Evolutionary conservation across 2,113 vertebrate genomes (phyloP).

Genomic region (Clupea harengus): DNA sequence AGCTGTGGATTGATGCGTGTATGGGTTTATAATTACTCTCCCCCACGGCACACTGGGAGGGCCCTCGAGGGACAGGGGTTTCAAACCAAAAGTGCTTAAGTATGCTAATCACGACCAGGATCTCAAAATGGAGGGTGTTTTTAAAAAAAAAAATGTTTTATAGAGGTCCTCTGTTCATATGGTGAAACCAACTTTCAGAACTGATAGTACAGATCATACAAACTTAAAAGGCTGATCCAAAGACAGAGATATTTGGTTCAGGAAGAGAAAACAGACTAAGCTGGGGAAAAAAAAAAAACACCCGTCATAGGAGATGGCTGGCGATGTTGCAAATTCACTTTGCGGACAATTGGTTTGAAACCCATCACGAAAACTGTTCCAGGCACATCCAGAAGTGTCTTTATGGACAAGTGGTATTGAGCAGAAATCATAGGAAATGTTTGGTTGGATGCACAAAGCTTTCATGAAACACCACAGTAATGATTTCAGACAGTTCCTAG

Average conservation of each 20-base stretch:
- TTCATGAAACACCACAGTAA: constrained; percentile 42
- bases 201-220: neutral
- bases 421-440: constrained; percentile 41
- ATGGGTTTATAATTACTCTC: constrained; percentile 7
- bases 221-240: neutral
- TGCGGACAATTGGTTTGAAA: constrained; percentile 13
- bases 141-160: too few relatives aligned
- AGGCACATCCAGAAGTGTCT: constrained; percentile 19
- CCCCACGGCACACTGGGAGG: neutral
- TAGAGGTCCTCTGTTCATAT: neutral
- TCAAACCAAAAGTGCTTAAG: constrained; percentile 19
- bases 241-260: neutral
- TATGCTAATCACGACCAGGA: neutral
- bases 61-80: neutral
- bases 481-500: constrained; percentile 20
- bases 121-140: neutral
- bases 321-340: neutral
- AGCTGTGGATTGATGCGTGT: constrained; percentile 2
- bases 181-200: neutral
- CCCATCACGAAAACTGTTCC: neutral
- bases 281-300: neutral
- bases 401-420: constrained; percentile 26
- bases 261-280: neutral
- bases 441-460: constrained; percentile 53
- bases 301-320: neutral